Base-by-base conservation (phyloP, 1,140 invertebrate genomes). In the Lepidurus couesii region DNA sequence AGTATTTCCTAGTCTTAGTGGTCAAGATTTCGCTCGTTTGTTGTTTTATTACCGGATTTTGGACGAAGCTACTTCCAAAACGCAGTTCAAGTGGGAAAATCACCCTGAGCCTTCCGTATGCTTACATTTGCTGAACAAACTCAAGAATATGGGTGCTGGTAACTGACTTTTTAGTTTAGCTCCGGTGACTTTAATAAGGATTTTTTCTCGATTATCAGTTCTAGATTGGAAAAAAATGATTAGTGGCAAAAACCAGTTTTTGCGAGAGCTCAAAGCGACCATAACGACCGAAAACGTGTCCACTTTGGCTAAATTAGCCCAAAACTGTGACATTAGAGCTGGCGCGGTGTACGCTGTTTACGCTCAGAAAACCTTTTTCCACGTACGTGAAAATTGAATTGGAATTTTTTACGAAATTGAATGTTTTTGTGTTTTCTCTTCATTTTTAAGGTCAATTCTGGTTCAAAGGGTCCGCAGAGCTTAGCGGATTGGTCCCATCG, bases 181-280 rank as follows among this genome's bases (percentile, higher is more conserved):
- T 47, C 45, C 7, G 45, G 45, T 2, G 53, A 21, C 7, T n/a
- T 47, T 21, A 65, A 7, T 65, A n/a, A n/a, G 16, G 1, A 13
- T 7, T 65, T 16, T 75, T 26, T n/a, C 4, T 79, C n/a, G 26
- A 34, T 34, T 4, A 3, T n/a, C 43, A 42, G 42, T n/a, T 79
- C 26, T 79, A 0, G 78, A 79, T 75, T 73, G 74, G 21, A 79
- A 79, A 13, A 79, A 79, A 44, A 16, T 79, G 73, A 44, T 44
- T 24, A 73, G 44, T 9, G 43, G 65, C 74, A 45, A 34, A n/a
- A 13, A 74, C 21, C 73, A 74, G n/a, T 79, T 79, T 44, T 24
- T 74, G 26, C 73, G n/a, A 13, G 73, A 79, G 16, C 44, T 79
- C 10, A 45, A 75, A 43, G 44, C 34, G 7, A 42, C 24, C 44